A percentile compares a stretch with the other conserved stretches of the same genome.
Conservation (phyloP, 2,113 vertebrate genomes). For the Tyrannus savana region DNA sequence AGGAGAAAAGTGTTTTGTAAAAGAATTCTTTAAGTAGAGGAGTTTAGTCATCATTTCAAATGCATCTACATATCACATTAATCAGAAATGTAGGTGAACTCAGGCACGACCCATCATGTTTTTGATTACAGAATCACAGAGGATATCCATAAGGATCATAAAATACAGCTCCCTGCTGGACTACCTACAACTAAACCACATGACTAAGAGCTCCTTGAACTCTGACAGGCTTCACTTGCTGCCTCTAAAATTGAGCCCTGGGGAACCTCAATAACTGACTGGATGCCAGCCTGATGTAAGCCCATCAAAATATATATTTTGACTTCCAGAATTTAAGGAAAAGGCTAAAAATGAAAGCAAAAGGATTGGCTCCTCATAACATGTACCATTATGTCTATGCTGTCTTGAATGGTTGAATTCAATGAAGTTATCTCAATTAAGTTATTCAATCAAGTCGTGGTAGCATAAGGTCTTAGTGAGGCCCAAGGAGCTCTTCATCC, state of each 20-base stretch:
- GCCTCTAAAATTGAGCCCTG: neutral
- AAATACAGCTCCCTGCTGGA: neutral
- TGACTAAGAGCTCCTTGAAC: neutral
- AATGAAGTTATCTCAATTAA: neutral
- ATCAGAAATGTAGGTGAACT: neutral
- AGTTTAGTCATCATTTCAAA: neutral
- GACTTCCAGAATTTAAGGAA: neutral
- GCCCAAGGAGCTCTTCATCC: neutral
- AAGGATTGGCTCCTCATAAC: rapidly evolving
- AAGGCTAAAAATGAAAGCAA: neutral
- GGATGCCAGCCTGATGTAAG: neutral
- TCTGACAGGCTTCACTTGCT: neutral
- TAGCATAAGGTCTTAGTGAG: neutral
- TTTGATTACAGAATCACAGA: neutral
- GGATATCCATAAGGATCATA: rapidly evolving
- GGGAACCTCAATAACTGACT: neutral
- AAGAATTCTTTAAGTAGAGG: neutral
- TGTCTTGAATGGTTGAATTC: neutral
- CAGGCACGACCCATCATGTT: neutral
- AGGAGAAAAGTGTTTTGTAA: neutral
- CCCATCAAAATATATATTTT: neutral
- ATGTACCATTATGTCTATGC: neutral
- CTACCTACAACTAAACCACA: neutral
- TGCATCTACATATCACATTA: neutral
- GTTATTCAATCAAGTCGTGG: too few species aligned